A percentile compares a stretch with the other conserved stretches of the same genome.
These are phyloP conservation scores for Xyliphius kryptos DNA, from an alignment of 2,113 vertebrate species.

Conservation along the genomic window DNA sequence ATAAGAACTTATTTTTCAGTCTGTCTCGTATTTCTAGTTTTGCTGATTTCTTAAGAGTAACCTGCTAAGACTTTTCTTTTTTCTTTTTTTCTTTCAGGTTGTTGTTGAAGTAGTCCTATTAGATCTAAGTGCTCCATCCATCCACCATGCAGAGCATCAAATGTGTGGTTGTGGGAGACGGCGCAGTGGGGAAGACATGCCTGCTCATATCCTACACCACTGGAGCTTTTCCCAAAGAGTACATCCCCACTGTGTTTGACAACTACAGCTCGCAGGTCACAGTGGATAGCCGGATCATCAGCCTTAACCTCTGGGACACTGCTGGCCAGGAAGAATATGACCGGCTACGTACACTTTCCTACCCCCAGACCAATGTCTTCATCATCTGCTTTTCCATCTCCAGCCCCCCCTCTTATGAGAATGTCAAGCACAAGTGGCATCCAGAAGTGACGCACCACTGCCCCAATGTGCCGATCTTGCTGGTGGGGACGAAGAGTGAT, in stretches of 20 bases:
- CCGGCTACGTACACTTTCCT: too few relatives aligned
- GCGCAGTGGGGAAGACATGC: conserved; percentile 37
- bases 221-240: conserved; percentile 42
- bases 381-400: conserved; percentile 95
- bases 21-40: too few relatives aligned
- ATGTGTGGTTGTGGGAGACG: conserved; percentile 44
- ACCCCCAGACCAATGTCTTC: too few relatives aligned
- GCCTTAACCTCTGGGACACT: conserved; percentile 91
- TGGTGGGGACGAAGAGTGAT: conserved; percentile 96
- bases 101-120: neutral
- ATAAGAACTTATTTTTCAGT: too few relatives aligned
- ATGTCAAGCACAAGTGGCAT: conserved; percentile 93
- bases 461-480: conserved; percentile 83
- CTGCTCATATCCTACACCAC: conserved; percentile 42
- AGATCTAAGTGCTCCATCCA: conserved; percentile 30
- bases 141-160: conserved; percentile 45
- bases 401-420: conserved; percentile 89
- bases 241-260: conserved; percentile 42
- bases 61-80: too few relatives aligned
- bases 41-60: too few relatives aligned
- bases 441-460: conserved; percentile 94
- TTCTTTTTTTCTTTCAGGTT: too few relatives aligned
- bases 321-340: too few relatives aligned
- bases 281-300: conserved; percentile 75
- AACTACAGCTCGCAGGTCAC: conserved; percentile 62